Conservation (phyloP, 1,140 invertebrate genomes). For the Reticulitermes speratus region DNA sequence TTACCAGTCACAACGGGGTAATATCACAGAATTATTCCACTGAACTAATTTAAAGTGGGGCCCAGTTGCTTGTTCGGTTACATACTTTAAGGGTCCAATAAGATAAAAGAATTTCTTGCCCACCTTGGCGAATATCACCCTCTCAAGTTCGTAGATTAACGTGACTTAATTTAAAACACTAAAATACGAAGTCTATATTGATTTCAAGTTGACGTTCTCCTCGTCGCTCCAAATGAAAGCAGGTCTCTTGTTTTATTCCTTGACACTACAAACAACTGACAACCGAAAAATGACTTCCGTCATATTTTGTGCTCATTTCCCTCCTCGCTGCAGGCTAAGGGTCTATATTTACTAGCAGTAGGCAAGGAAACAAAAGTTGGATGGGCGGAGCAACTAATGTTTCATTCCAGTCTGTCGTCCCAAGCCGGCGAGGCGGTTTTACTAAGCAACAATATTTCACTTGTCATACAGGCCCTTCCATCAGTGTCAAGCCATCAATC, state of each 20-base stretch:
- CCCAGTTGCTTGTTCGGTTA: too few species aligned
- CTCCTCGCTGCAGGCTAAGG: not conserved
- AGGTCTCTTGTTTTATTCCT: not conserved
- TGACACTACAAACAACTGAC: not conserved
- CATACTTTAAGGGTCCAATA: too few species aligned
- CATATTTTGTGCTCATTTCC: slow-evolving; percentile 15
- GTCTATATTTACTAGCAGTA: slow-evolving; percentile 1
- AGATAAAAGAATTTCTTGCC: too few species aligned
- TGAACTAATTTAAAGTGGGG: too few species aligned
- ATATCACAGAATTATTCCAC: too few species aligned
- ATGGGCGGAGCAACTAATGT: not conserved
- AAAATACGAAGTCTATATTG: too few species aligned
- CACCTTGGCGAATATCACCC: too few species aligned
- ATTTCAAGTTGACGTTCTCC: too few species aligned
- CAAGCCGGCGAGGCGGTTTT: slow-evolving; percentile 10
- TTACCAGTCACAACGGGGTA: too few species aligned
- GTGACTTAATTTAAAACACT: too few species aligned
- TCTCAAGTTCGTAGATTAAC: too few species aligned
- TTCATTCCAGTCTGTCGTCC: slow-evolving; percentile 8
- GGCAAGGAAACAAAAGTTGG: not conserved
- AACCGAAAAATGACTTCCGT: slow-evolving; percentile 18
- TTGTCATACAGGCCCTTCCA: slow-evolving; percentile 20
- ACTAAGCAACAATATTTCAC: slow-evolving; percentile 20
- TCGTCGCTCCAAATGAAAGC: too few species aligned
- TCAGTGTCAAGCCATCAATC: slow-evolving; percentile 27